Conservation (phyloP, 2,888 invertebrate genomes). For the Nymphalis urticae region DNA sequence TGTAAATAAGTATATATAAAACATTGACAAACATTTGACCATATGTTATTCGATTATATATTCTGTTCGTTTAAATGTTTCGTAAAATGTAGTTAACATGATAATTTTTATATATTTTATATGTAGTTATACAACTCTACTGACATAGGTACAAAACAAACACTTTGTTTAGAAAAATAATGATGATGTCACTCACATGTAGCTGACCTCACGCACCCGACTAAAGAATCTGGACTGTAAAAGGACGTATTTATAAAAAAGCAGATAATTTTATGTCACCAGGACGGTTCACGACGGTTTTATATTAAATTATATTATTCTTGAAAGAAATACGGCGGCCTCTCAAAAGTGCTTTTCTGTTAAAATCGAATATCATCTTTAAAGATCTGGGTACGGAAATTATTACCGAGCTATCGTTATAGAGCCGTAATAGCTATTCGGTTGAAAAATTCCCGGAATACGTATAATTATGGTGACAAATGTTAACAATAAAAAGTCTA, state of each 20-base stretch:
- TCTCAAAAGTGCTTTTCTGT: neutral
- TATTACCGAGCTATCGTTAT: too few relatives aligned
- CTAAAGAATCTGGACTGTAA: conserved; percentile 34
- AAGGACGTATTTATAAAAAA: conserved; percentile 26
- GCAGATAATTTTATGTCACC: conserved; percentile 16
- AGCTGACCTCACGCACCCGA: conserved; percentile 40
- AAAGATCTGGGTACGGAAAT: too few relatives aligned
- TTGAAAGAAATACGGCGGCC: neutral
- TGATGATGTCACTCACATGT: conserved; percentile 46
- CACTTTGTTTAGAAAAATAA: conserved; percentile 30
- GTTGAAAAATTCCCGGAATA: too few relatives aligned
- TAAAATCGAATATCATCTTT: too few relatives aligned
- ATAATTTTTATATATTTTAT: neutral
- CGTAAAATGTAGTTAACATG: too few relatives aligned
- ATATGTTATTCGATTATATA: too few relatives aligned
- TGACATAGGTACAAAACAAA: neutral
- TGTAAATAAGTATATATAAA: neutral
- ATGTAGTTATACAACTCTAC: neutral
- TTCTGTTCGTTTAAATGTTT: too few relatives aligned
- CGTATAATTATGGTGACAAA: too few relatives aligned
- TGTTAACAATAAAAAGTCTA: too few relatives aligned
- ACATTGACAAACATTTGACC: too few relatives aligned
- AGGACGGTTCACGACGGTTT: neutral
- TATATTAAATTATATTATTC: neutral
- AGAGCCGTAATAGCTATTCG: too few relatives aligned